A percentile compares a stretch with the other conserved stretches of the same genome.
Conservation (phyloP, 2,888 invertebrate genomes). For the Anarsia innoxiella region DNA sequence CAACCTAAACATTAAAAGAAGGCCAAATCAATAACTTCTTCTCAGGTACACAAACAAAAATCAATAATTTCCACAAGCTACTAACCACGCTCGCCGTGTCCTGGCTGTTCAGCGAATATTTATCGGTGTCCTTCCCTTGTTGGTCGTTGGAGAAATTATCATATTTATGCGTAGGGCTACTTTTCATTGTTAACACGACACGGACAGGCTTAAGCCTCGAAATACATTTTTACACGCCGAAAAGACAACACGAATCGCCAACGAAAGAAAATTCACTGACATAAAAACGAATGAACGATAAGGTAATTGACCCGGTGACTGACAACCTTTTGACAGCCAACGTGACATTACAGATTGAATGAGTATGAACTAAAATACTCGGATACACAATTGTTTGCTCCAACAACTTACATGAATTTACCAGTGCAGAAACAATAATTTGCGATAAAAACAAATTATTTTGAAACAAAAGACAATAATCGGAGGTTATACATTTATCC, state of each 20-base stretch:
- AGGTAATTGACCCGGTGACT: background rate
- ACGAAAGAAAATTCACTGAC: constrained; percentile 44
- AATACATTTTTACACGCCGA: constrained; percentile 53
- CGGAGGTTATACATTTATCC: too few species aligned
- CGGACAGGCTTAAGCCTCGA: constrained; percentile 51
- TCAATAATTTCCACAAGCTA: constrained; percentile 58
- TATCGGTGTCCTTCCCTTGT: constrained; percentile 65
- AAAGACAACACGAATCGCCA: constrained; percentile 45
- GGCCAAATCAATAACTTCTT: constrained; percentile 57
- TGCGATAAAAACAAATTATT: too few species aligned
- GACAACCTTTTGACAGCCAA: constrained; percentile 8
- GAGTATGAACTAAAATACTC: too few species aligned
- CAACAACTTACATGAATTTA: too few species aligned
- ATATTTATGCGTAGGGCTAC: constrained; percentile 70
- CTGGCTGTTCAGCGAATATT: constrained; percentile 69
- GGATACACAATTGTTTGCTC: too few species aligned
- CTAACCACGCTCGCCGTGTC: constrained; percentile 73
- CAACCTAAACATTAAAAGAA: background rate
- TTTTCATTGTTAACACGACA: constrained; percentile 69
- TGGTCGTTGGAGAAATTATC: constrained; percentile 65
- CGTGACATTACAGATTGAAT: too few species aligned
- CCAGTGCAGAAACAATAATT: too few species aligned
- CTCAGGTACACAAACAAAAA: constrained; percentile 59
- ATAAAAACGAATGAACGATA: constrained; percentile 13
- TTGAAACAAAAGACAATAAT: too few species aligned